Conservation (phyloP, 2,797 vertebrate genomes). For the Acestrorhynchus altus region DNA sequence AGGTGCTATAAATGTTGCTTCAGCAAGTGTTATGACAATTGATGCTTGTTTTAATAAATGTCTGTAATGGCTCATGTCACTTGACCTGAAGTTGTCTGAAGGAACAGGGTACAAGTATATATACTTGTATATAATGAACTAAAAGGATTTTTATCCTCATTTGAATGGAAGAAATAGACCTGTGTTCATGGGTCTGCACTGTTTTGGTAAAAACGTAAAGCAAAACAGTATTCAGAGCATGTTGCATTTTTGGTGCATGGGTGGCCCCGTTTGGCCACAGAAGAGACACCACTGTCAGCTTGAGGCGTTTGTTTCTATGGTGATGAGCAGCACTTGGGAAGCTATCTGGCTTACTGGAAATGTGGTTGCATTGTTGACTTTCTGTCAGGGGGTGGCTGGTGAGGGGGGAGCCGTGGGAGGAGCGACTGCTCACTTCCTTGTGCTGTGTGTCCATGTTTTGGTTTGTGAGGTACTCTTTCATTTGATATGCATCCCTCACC, state of each 20-base stretch:
- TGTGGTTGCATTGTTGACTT: slow-evolving; percentile 79
- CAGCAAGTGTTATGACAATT: no score
- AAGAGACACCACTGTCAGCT: slow-evolving; percentile 59
- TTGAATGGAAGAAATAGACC: no score
- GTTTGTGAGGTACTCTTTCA: slow-evolving; percentile 33
- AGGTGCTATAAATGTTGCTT: no score
- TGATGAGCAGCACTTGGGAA: slow-evolving; percentile 67
- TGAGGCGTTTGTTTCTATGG: slow-evolving; percentile 74
- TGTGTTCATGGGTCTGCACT: background rate
- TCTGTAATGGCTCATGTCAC: no score
- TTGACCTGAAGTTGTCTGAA: no score
- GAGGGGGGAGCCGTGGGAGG: slow-evolving; percentile 26
- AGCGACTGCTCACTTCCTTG: slow-evolving; percentile 1
- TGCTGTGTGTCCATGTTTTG: slow-evolving; percentile 13
- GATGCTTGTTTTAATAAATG: no score
- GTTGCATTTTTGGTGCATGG: slow-evolving; percentile 63
- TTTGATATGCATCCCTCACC: slow-evolving; percentile 33
- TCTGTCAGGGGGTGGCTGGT: slow-evolving; percentile 71
- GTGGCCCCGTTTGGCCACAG: slow-evolving; percentile 68
- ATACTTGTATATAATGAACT: no score
- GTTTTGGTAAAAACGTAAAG: background rate
- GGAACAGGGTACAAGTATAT: no score
- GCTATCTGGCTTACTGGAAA: slow-evolving; percentile 82
- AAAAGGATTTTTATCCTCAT: no score
- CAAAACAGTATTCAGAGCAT: slow-evolving; percentile 11